Evolutionary conservation across 2,113 vertebrate species (phyloP), one percentile per base, ranked within the genome.

Genomic region (Labrus mixtus): DNA sequence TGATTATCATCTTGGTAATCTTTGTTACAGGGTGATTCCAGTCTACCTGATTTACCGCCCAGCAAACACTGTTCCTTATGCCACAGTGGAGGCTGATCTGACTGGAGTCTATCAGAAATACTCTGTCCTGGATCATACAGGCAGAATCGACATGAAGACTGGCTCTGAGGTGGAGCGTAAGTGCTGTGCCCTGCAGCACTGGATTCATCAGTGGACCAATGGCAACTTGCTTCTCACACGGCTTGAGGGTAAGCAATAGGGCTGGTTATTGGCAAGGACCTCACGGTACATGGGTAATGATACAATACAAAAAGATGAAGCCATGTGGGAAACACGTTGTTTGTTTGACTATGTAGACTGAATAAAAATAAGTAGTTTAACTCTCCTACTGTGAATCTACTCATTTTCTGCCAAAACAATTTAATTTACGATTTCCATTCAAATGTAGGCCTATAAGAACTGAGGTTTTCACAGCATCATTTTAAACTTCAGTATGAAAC

Each of bases 181-280:
- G 56, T 99, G 97, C 81, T 96, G 94, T 66, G 79, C 97, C 59
- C 96, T 99, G 90, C 98, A 99, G 92, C 98, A 99, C 3, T 99
- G 98, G 98, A 95, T 99, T 62, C 96, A 96, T 79, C 96, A 97
- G 89, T 99, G 98, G 97, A 99, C 98, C n/a, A 97, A 95, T 0
- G 97, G 98, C 81, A 98, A 97, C 88, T 95, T 99, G 81, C 93
- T 99, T 0, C 93, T 98, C 84, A 97, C 96, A 0, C 95, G 94
- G 19, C 78, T 99, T 63, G 96, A 98, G 96, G 98, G 98, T 99
- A 93, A 48, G 46, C 16, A 48, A 48, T 48, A 33, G 29, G 29
- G 29, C 29, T 33, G 4, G 29, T 33, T 33, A 33, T 33, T 33
- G 29, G 29, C 29, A 33, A 33, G 29, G 29, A 33, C 29, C 29